phyloP scores from a whole-genome alignment of 2,888 invertebrate genomes.

The Cabera pusaria region DNA sequence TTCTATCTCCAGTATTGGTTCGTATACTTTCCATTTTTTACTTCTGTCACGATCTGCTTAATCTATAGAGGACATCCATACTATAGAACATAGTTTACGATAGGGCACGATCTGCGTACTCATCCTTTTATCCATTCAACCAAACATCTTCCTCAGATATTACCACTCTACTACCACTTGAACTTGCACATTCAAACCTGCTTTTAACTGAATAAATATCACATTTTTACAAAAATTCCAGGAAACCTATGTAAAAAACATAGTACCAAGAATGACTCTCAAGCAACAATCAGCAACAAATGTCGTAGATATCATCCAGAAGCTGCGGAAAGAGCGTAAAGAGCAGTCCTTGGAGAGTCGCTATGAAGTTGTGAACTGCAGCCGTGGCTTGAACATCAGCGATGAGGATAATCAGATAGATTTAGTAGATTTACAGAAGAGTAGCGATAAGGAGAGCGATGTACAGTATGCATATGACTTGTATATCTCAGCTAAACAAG shows the following conservation, averaged over 20 bases:
- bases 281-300: conserved; percentile 55
- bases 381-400: conserved; percentile 58
- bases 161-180: no score
- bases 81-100: no score
- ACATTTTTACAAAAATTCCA: no score
- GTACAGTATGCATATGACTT: conserved; percentile 70
- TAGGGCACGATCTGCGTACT: no score
- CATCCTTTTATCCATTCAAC: no score
- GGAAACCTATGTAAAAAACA: conserved; percentile 60
- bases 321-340: conserved; percentile 66
- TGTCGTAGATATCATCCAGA: conserved; percentile 62
- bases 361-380: conserved; percentile 69
- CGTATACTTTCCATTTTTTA: no score
- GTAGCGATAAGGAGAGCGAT: conserved; percentile 46
- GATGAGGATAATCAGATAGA: conserved; percentile 45
- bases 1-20: no score
- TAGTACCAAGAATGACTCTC: conserved; percentile 55
- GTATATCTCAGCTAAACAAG: conserved; percentile 63
- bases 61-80: no score
- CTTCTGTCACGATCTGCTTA: no score
- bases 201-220: no score
- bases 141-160: no score
- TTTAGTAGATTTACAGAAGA: conserved; percentile 62
- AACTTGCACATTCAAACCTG: no score
- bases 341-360: conserved; percentile 56